phyloP scores from a whole-genome alignment of 2,113 vertebrate species.

The Labeo rohita region DNA sequence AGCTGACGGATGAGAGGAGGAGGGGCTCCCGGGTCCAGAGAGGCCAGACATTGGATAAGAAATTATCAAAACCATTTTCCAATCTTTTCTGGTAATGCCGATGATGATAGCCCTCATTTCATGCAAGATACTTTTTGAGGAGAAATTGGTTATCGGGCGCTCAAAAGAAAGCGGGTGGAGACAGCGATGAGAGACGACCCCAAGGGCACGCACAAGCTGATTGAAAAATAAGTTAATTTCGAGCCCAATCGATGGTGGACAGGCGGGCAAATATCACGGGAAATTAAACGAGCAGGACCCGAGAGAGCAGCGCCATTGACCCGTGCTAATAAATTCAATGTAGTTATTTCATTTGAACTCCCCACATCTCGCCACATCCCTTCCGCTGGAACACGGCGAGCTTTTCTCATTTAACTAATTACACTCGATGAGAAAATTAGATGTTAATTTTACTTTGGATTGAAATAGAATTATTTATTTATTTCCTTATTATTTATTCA shows the following conservation, averaged over 20 bases:
- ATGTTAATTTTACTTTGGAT: constrained; percentile 94
- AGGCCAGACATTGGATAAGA: constrained; percentile 68
- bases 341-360: constrained; percentile 87
- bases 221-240: constrained; percentile 99
- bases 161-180: constrained; percentile 77
- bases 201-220: constrained; percentile 92
- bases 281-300: constrained; percentile 98
- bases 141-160: constrained; percentile 91
- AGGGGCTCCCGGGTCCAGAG: constrained; percentile 7
- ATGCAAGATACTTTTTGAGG: constrained; percentile 78
- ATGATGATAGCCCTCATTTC: constrained; percentile 74
- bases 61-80: constrained; percentile 72
- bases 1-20: constrained; percentile 1
- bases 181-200: constrained; percentile 90
- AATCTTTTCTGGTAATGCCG: constrained; percentile 68
- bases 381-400: constrained; percentile 73
- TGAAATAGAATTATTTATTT: constrained; percentile 71
- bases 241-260: constrained; percentile 98
- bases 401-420: constrained; percentile 99
- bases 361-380: constrained; percentile 66
- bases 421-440: constrained; percentile 92
- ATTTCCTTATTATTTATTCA: constrained; percentile 75
- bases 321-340: constrained; percentile 97
- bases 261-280: constrained; percentile 99
- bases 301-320: constrained; percentile 92